Evolutionary conservation across 2,113 vertebrate genomes (phyloP).

Genomic region (Trochalopteron elliotii): DNA sequence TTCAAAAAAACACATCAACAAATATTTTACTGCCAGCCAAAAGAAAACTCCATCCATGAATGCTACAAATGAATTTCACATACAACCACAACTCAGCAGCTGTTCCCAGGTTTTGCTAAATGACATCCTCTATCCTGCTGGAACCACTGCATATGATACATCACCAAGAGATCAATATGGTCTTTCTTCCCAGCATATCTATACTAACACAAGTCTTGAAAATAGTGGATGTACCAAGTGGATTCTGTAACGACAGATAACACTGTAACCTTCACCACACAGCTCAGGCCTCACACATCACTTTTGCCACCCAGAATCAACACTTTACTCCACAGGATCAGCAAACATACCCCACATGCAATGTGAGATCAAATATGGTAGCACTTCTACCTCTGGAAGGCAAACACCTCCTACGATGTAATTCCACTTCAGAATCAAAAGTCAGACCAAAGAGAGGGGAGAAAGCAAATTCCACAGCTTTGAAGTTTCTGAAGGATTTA

Average conservation of each 20-base stretch:
- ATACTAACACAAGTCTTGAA: background rate
- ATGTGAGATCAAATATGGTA: background rate
- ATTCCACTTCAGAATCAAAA: background rate
- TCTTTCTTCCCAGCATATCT: background rate
- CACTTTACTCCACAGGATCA: background rate
- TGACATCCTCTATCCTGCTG: background rate
- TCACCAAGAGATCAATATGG: background rate
- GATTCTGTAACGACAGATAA: background rate
- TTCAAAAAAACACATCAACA: background rate
- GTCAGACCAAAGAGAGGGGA: background rate
- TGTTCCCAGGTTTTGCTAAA: background rate
- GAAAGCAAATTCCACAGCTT: background rate
- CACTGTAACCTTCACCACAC: rapidly evolving
- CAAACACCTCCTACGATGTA: background rate
- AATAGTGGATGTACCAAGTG: background rate
- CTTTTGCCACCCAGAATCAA: background rate
- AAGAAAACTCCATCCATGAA: background rate
- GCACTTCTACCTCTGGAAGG: background rate
- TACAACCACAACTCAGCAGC: background rate
- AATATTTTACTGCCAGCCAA: background rate
- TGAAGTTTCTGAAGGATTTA: background rate
- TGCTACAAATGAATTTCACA: background rate
- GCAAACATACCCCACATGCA: background rate
- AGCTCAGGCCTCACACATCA: background rate
- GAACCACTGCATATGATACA: background rate